phyloP scores from a whole-genome alignment of 2,797 vertebrate species.

The Cyprinella venusta region DNA sequence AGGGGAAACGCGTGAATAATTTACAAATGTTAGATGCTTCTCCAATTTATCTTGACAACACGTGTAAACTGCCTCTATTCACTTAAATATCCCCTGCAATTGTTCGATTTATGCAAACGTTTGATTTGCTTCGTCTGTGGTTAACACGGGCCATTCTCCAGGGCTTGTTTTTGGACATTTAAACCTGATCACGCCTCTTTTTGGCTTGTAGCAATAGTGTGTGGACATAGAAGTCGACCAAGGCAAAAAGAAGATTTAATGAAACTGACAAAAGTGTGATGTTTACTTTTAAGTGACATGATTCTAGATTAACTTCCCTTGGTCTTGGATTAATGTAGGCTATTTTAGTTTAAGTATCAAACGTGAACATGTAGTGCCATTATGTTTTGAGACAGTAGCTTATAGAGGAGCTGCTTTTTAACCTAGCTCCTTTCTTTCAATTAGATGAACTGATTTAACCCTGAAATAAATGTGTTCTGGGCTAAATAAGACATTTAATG shows the following conservation, averaged over 20 bases:
- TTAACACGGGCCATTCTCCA: constrained; percentile 19
- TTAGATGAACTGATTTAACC: not conserved
- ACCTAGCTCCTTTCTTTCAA: not conserved
- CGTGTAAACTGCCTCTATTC: constrained; percentile 31
- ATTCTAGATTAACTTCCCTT: not conserved
- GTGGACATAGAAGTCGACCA: constrained; percentile 22
- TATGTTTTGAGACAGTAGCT: not conserved
- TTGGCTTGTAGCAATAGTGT: constrained; percentile 51
- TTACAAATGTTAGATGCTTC: constrained; percentile 58
- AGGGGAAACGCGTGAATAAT: constrained; percentile 61
- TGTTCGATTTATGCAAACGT: not conserved
- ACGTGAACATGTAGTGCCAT: not conserved
- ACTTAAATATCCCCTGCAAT: constrained; percentile 16
- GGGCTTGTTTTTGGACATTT: constrained; percentile 43
- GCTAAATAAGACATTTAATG: not conserved
- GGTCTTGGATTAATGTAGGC: not conserved
- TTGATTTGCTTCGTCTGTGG: not conserved
- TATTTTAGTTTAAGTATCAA: not conserved
- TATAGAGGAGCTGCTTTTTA: not conserved
- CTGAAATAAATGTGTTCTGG: not conserved
- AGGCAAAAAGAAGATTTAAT: constrained; percentile 17
- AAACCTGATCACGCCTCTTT: constrained; percentile 38
- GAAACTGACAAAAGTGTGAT: not conserved
- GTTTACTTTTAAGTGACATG: constrained; percentile 1
- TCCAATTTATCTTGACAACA: constrained; percentile 18